Base-by-base conservation (phyloP, 2,888 invertebrate genomes). In the Aleiodes testaceus region DNA sequence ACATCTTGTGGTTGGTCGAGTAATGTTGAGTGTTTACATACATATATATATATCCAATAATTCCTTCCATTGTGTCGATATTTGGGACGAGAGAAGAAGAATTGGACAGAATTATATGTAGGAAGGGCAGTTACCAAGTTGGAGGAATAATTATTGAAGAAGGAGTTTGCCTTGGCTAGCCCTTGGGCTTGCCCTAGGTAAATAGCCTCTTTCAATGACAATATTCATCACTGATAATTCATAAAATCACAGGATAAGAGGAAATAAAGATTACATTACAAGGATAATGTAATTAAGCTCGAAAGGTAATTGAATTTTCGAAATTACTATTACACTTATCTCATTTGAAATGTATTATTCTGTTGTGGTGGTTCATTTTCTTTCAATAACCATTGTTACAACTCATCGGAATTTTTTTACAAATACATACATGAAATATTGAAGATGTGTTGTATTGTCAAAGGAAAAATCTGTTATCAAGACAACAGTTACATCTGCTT, bases 1-100 rank as follows among this genome's bases (percentile, higher is more conserved):
- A 22, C 26, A 7, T 30, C 55, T 55, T 26, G 53, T 53, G 22
- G 26, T 53, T 53, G 53, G 53, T 53, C 20, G 53, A 53, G 53
- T 53, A 30, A 22, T 11, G 53, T n/a, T 14, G 1, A 49, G 16
- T 49, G 16, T 16, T 49, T 16, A 49, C 14, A 1, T 49, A 16
- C 2, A 11, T 14, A 45, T 2, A 45, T 4, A 45, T 45, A 45
- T 3, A n/a, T n/a, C n/a, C n/a, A n/a, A n/a, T 45, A 11, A 3
- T 49, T 16, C 7, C 14, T 16, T 16, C 16, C 14, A 16, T 49
- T 16, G 14, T 16, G 49, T 16, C 14, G 49, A 49, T 7, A 14
- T 49, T 49, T 16, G 11, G 16, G 50, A 18, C 1, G 26, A 26
- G 26, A 26, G 26, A 26, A 5, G 5, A 5, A 26, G 26, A 26